phyloP scores from a whole-genome alignment of 2,888 invertebrate species.

The Clistopyga incitator region DNA sequence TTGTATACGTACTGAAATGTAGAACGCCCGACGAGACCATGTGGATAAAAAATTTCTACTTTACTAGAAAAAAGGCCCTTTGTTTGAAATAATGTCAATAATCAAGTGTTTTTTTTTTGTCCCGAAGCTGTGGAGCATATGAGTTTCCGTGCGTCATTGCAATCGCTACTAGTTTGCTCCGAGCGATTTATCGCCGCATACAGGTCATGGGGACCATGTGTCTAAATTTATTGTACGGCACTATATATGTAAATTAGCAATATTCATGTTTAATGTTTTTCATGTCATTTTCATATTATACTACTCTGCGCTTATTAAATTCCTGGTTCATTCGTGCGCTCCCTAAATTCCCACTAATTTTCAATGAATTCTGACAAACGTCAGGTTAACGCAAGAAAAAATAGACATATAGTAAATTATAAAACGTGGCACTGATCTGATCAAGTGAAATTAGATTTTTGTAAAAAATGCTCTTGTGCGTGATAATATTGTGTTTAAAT shows the following conservation, averaged over 20 bases:
- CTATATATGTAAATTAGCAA: constrained; percentile 3
- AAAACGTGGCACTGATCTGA: not conserved
- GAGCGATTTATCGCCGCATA: not conserved
- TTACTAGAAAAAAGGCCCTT: not conserved
- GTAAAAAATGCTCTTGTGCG: not conserved
- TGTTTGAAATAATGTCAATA: not conserved
- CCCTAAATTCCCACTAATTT: not conserved
- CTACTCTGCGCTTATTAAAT: not conserved
- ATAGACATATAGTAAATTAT: not conserved
- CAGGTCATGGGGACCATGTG: not conserved
- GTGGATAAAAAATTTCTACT: no score
- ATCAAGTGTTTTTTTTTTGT: not conserved
- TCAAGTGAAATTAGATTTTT: not conserved
- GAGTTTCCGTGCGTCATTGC: not conserved
- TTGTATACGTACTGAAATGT: not conserved
- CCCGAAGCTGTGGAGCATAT: not conserved
- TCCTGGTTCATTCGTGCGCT: not conserved
- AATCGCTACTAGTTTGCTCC: not conserved
- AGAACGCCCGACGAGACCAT: not conserved
- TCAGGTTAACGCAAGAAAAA: not conserved
- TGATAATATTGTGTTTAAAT: not conserved
- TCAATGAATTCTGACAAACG: not conserved
- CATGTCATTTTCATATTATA: not conserved
- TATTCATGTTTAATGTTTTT: not conserved
- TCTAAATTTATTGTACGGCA: not conserved